These are phyloP conservation scores for Lepidurus arcticus DNA, from an alignment of 1,140 invertebrate species.

Conservation along the genomic window DNA sequence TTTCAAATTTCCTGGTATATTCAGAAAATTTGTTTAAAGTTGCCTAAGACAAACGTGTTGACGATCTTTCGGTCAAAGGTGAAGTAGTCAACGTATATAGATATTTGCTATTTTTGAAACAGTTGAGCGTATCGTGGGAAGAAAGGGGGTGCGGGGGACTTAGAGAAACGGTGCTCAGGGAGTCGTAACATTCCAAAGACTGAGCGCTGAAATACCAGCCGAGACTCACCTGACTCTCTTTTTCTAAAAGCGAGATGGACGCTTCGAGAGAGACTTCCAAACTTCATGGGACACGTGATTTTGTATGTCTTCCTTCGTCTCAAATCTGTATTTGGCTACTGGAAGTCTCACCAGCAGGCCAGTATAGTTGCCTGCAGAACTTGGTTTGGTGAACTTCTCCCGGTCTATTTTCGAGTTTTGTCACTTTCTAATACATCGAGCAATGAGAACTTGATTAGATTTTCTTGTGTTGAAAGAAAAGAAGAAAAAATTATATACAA, in stretches of 20 bases:
- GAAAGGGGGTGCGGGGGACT: neutral
- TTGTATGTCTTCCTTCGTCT: neutral
- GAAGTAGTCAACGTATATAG: neutral
- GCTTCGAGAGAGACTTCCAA: neutral
- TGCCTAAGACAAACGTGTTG: too few relatives aligned
- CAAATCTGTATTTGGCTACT: neutral
- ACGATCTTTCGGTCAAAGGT: neutral
- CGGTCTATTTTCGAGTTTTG: neutral
- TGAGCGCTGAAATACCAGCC: neutral
- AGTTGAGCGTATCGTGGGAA: neutral
- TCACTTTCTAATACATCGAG: neutral
- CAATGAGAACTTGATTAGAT: conserved; percentile 22
- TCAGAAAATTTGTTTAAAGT: too few relatives aligned
- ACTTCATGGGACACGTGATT: conserved; percentile 1
- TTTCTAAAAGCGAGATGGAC: neutral
- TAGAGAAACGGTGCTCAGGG: neutral
- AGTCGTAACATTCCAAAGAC: conserved; percentile 11
- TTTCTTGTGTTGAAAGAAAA: neutral
- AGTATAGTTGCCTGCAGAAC: neutral
- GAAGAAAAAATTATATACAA: neutral
- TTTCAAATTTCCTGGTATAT: too few relatives aligned
- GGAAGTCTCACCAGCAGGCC: neutral
- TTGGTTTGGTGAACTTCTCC: neutral
- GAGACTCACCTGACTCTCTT: conserved; percentile 13
- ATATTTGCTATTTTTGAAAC: neutral